phyloP scores from a whole-genome alignment of 1,140 invertebrate genomes.

The Sarcophaga peregrina region DNA sequence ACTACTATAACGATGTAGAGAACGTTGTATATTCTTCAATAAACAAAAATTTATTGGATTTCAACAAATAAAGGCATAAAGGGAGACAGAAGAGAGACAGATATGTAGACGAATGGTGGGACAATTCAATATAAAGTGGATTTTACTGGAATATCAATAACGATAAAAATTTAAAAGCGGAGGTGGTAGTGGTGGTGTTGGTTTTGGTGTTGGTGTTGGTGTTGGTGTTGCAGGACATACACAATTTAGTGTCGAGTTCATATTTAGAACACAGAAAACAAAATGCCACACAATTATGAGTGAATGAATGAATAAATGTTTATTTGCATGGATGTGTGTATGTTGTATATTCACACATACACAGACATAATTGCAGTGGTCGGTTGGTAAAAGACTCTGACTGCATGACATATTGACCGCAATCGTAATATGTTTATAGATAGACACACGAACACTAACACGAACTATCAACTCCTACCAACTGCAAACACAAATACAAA shows the following conservation, averaged over 20 bases:
- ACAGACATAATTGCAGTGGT: neutral
- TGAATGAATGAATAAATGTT: neutral
- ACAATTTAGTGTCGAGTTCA: neutral
- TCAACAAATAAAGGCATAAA: too few species aligned
- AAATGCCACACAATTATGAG: constrained; percentile 4
- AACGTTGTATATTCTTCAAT: too few species aligned
- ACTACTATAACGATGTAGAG: too few species aligned
- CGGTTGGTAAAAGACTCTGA: neutral
- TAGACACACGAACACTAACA: neutral
- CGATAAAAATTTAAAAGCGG: too few species aligned
- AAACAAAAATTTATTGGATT: too few species aligned
- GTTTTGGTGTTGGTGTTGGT: too few species aligned
- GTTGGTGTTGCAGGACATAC: neutral
- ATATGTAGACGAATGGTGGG: too few species aligned
- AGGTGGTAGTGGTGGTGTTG: too few species aligned
- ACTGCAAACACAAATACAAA: neutral
- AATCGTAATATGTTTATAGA: constrained; percentile 18
- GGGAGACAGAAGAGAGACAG: too few species aligned
- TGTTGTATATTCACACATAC: neutral
- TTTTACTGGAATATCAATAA: too few species aligned
- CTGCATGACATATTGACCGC: constrained; percentile 26
- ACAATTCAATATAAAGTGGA: too few species aligned
- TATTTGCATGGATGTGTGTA: neutral
- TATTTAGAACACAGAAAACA: constrained; percentile 7
- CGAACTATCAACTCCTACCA: too few species aligned